Evolutionary conservation across 2,797 vertebrate species (phyloP).

Genomic region (Trichosurus vulpecula): DNA sequence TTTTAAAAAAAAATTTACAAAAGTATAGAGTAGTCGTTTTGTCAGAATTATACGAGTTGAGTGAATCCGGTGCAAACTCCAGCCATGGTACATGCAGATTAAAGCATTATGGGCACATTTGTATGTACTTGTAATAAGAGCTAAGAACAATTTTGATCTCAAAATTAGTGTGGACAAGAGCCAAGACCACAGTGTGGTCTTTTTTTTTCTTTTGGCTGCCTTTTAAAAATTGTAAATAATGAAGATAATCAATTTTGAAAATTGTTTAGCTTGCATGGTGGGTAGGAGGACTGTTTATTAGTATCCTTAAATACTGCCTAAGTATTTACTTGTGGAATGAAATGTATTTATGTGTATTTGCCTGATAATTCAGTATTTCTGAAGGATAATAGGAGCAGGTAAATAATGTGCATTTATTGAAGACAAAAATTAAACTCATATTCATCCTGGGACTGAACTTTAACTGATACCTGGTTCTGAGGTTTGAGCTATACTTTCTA

Average conservation of each 20-base stretch:
- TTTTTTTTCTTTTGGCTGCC: constrained; percentile 75
- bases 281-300: constrained; percentile 65
- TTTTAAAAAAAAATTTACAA: not conserved
- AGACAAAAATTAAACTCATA: constrained; percentile 62
- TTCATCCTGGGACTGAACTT: constrained; percentile 49
- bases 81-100: constrained; percentile 54
- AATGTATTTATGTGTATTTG: constrained; percentile 81
- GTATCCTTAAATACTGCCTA: constrained; percentile 79
- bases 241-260: constrained; percentile 77
- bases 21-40: constrained; percentile 49
- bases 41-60: constrained; percentile 44
- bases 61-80: constrained; percentile 24
- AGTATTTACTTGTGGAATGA: constrained; percentile 80
- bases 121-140: constrained; percentile 46
- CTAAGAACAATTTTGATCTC: constrained; percentile 63
- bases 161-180: constrained; percentile 69
- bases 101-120: constrained; percentile 19
- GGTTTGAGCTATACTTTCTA: constrained; percentile 29
- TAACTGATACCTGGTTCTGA: constrained; percentile 58
- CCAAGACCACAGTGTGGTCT: constrained; percentile 78
- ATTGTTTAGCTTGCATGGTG: constrained; percentile 82
- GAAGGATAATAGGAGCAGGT: constrained; percentile 75
- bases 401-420: constrained; percentile 69
- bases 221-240: constrained; percentile 79
- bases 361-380: constrained; percentile 81